Conservation (phyloP, 2,113 vertebrate species). For the Mus pahari region DNA sequence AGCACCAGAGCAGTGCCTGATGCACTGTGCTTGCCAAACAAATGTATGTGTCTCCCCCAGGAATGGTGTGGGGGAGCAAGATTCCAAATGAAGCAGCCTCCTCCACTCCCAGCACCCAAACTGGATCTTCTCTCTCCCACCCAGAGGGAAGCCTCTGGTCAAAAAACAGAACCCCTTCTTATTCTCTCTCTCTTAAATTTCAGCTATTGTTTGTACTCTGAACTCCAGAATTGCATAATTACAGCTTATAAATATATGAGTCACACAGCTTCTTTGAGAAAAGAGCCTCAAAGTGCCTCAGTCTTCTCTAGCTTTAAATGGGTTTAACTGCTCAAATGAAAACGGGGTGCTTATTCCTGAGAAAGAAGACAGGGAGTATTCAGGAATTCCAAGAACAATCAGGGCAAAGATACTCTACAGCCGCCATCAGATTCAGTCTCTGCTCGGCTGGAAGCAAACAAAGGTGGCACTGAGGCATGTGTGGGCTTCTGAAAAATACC, state of each 20-base stretch:
- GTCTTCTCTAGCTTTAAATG: conserved; percentile 52
- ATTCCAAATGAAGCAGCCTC: not conserved
- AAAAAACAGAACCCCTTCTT: not conserved
- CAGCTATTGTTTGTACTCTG: not conserved
- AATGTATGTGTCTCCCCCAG: not conserved
- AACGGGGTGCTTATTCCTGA: not conserved
- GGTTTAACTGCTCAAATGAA: not conserved
- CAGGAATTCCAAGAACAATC: conserved; percentile 51
- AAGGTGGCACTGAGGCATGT: fast-evolving
- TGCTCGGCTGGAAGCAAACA: not conserved
- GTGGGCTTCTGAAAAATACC: not conserved
- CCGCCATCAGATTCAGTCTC: conserved; percentile 2
- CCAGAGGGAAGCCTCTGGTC: not conserved
- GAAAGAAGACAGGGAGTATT: not conserved
- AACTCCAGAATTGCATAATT: conserved; percentile 37
- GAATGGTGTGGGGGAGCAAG: too few species aligned
- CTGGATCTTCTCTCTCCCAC: not conserved
- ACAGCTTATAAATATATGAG: not conserved
- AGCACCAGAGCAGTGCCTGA: not conserved
- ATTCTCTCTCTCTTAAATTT: not conserved
- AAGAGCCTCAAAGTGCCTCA: conserved; percentile 45
- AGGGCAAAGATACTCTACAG: not conserved
- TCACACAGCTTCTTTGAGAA: conserved; percentile 10
- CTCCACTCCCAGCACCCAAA: not conserved
- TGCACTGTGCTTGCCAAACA: not conserved